Evolutionary conservation across 2,113 vertebrate genomes (phyloP), one percentile per base, ranked within the genome.

Genomic region (Nerophis lumbriciformis): DNA sequence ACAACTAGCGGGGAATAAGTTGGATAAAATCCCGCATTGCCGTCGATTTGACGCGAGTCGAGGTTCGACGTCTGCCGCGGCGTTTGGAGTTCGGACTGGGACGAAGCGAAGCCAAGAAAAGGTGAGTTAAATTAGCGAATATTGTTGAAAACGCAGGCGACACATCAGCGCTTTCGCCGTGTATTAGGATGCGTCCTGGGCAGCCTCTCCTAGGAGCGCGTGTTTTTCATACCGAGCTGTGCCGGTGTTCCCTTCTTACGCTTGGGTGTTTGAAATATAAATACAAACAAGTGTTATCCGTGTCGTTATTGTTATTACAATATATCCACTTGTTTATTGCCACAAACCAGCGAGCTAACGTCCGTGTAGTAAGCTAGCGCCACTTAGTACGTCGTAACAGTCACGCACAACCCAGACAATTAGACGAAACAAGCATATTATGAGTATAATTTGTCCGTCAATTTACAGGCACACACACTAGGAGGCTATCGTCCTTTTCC

Each of bases 1-100:
- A 85, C 75, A 88, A 79, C 74, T 85, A 78, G 67, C 47, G 77
- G 73, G 73, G 75, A 85, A 82, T 79, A 88, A 84, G 82, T 84
- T 83, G 82, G 82, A 83, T 83, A 83, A 78, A 83, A 80, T 59
- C 52, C 69, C 50, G 36, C 0, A 47, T 82, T 68, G 49, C 59
- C 11, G 54, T 58, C 55, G 48, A 60, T 84, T 81, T 66, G 72
- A 74, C 36, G 64, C 65, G 68, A 59, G 42, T 62, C 52, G 56
- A 76, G 42, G 77, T 35, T 61, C 6, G 35, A 57, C 75, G 52
- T 35, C 54, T n/a, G 1, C 42, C n/a, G 3, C 49, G 38, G 55
- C 13, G 36, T 13, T 45, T 36, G 65, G 42, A 69, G 59, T 54
- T 71, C 28, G 79, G 79, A 73, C 71, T 71, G 65, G 59, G 69